These are phyloP conservation scores for Anarrhichthys ocellatus DNA, from an alignment of 2,113 vertebrate species.

Conservation along the genomic window DNA sequence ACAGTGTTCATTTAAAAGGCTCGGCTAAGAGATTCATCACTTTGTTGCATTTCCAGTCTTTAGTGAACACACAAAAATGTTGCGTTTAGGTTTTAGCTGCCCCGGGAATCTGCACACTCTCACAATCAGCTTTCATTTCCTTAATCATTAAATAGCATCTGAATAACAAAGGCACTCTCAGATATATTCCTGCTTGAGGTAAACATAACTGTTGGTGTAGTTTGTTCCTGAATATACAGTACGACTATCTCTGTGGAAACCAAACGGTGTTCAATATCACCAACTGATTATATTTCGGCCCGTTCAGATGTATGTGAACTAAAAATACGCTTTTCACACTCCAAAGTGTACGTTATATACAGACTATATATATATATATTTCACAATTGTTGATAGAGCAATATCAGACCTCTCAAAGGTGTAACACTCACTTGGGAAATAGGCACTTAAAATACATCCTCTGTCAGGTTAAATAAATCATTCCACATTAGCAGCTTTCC, in stretches of 20 bases:
- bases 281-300: not conserved
- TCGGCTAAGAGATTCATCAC: not conserved
- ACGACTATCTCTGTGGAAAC: slow-evolving; percentile 6
- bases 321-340: slow-evolving; percentile 8
- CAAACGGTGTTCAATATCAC: not conserved
- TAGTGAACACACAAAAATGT: not conserved
- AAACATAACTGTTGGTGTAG: not conserved
- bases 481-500: slow-evolving; percentile 39
- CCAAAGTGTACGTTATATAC: slow-evolving; percentile 25
- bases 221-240: not conserved
- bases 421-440: slow-evolving; percentile 28
- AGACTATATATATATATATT: slow-evolving; percentile 7
- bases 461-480: not conserved
- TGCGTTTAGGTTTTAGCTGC: slow-evolving; percentile 30
- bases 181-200: not conserved
- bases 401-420: slow-evolving; percentile 12
- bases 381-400: slow-evolving; percentile 7
- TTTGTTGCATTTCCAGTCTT: slow-evolving; percentile 15
- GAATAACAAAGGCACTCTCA: not conserved
- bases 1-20: not conserved
- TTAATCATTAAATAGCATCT: not conserved
- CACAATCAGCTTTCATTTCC: not conserved
- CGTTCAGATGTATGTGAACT: not conserved
- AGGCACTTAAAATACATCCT: slow-evolving; percentile 33
- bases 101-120: not conserved